Evolutionary conservation across 2,113 vertebrate species (phyloP).

Genomic region (Leptocoma aspasia): DNA sequence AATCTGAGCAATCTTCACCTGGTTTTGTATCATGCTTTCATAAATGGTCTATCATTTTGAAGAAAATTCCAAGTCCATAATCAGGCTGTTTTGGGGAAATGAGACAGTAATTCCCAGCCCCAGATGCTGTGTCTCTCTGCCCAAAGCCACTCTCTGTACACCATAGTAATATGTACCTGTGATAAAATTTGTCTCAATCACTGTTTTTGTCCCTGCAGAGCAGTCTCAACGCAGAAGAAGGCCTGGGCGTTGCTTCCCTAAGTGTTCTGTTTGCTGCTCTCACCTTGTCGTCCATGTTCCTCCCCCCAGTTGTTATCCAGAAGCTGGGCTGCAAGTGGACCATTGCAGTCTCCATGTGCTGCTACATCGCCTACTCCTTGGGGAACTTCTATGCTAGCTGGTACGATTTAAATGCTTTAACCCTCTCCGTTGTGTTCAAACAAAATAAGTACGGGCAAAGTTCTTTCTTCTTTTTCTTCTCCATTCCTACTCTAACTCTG

Average conservation of each 20-base stretch:
- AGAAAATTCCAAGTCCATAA: background rate
- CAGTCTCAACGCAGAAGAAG: slow-evolving; percentile 86
- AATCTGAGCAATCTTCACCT: background rate
- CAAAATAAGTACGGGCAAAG: background rate
- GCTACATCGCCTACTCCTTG: slow-evolving; percentile 87
- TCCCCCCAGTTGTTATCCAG: slow-evolving; percentile 89
- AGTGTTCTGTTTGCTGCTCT: slow-evolving; percentile 87
- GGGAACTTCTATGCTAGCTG: slow-evolving; percentile 93
- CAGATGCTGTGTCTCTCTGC: background rate
- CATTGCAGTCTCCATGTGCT: slow-evolving; percentile 85
- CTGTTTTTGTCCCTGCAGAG: slow-evolving; percentile 76
- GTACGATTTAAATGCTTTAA: slow-evolving; percentile 59
- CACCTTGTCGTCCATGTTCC: slow-evolving; percentile 91
- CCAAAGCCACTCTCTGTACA: background rate
- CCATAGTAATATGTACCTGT: background rate
- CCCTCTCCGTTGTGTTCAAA: background rate
- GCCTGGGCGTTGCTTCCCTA: slow-evolving; percentile 87
- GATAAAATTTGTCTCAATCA: background rate
- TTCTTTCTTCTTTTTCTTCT: background rate
- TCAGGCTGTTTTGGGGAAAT: background rate
- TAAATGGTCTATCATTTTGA: background rate
- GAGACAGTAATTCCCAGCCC: background rate
- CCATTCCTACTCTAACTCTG: background rate
- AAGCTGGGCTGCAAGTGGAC: slow-evolving; percentile 96
- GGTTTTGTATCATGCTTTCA: background rate